phyloP scores from a whole-genome alignment of 64 coral and sea anemone genomes.

The Montipora efflorescens region DNA sequence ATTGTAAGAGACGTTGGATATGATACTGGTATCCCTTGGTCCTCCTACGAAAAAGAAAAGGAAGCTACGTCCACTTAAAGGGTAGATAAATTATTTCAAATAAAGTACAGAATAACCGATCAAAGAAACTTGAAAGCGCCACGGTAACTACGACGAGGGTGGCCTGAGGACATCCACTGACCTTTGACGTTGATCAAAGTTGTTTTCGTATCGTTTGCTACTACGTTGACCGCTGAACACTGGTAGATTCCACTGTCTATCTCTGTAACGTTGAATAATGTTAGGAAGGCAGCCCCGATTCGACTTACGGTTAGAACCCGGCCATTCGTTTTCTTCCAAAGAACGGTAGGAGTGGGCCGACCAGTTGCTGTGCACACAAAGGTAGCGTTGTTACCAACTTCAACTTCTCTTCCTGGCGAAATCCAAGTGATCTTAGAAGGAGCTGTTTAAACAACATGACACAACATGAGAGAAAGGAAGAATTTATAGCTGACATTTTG shows the following conservation, averaged over 20 bases:
- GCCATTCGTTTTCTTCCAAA: slow-evolving; percentile 43
- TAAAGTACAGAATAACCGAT: no score
- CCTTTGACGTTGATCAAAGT: not conserved
- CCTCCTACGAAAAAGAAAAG: slow-evolving; percentile 16
- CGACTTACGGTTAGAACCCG: not conserved
- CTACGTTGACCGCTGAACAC: slow-evolving; percentile 9
- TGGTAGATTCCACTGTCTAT: not conserved
- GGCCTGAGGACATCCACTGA: not conserved
- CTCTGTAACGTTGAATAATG: not conserved
- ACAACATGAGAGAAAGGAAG: not conserved
- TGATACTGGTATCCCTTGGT: slow-evolving; percentile 33
- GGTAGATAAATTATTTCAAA: no score
- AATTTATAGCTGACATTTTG: no score
- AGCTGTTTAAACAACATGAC: not conserved
- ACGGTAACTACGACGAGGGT: no score
- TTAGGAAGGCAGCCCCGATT: no score
- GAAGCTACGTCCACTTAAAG: not conserved
- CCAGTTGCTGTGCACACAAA: slow-evolving; percentile 48
- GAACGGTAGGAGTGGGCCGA: not conserved
- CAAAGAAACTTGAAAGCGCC: no score
- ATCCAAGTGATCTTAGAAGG: not conserved
- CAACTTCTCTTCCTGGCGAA: slow-evolving; percentile 47
- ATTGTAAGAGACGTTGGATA: slow-evolving; percentile 55
- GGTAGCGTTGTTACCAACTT: not conserved
- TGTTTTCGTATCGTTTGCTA: not conserved